These are phyloP conservation scores for Amphiprion percula DNA, from an alignment of 2,113 vertebrate species.

Conservation along the genomic window DNA sequence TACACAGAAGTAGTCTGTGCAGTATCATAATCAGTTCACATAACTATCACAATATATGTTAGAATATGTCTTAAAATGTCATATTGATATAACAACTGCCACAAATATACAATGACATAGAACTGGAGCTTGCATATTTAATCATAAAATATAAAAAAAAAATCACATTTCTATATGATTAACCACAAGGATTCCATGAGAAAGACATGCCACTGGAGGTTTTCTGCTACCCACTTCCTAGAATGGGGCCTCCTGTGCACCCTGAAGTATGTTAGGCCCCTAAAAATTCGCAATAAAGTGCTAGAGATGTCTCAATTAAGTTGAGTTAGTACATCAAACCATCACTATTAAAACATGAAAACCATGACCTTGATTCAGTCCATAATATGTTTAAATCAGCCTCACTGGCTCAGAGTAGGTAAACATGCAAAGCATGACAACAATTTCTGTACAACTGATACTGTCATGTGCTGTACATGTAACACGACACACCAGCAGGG, in stretches of 20 bases:
- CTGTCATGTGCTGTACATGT: constrained; percentile 31
- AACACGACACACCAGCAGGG: constrained; percentile 24
- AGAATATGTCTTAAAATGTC: too few relatives aligned
- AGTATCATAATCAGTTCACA: too few relatives aligned
- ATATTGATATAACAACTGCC: too few relatives aligned
- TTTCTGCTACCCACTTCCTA: background rate
- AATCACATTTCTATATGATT: background rate
- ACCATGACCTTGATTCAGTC: background rate
- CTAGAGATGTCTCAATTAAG: background rate
- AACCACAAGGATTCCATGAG: background rate
- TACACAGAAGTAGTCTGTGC: too few relatives aligned
- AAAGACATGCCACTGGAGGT: background rate
- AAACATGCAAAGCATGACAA: constrained; percentile 19
- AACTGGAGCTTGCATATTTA: too few relatives aligned
- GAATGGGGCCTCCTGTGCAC: background rate
- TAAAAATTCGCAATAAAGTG: background rate
- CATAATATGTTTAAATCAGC: constrained; percentile 17
- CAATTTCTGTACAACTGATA: constrained; percentile 19
- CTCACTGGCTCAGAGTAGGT: background rate
- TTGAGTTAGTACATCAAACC: background rate
- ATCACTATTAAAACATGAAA: background rate
- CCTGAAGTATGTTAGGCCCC: too few relatives aligned
- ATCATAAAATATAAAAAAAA: too few relatives aligned
- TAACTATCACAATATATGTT: too few relatives aligned
- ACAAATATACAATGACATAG: too few relatives aligned